Evolutionary conservation across 2,797 vertebrate species (phyloP).

Genomic region (Morus bassanus): DNA sequence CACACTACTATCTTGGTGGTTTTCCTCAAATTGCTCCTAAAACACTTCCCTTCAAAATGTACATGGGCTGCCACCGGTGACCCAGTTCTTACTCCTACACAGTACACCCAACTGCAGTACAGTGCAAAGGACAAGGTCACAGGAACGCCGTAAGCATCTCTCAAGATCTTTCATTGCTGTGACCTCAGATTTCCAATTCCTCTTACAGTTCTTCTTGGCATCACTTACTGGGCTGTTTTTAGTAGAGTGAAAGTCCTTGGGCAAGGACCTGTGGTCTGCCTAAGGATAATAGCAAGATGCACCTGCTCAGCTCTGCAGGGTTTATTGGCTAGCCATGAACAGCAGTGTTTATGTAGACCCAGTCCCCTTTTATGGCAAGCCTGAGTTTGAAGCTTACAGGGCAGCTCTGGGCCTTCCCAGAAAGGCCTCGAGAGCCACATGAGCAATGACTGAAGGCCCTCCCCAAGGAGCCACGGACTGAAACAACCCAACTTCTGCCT

Average conservation of each 20-base stretch:
- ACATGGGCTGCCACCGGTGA: not conserved
- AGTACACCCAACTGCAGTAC: fast-evolving
- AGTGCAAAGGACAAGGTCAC: not conserved
- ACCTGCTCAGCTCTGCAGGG: not conserved
- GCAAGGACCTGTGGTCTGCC: not conserved
- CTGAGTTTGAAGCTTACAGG: not conserved
- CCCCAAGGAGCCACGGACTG: not conserved
- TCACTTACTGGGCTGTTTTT: not conserved
- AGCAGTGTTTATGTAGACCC: not conserved
- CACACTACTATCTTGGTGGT: not conserved
- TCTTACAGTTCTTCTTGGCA: not conserved
- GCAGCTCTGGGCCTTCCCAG: not conserved
- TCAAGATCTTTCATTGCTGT: not conserved
- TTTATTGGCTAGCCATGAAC: not conserved
- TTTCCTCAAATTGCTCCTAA: not conserved
- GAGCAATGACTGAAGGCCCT: not conserved
- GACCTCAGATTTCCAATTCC: not conserved
- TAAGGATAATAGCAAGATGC: not conserved
- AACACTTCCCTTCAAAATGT: not conserved
- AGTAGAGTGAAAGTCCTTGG: not conserved
- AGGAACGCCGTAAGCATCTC: not conserved
- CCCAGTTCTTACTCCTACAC: not conserved
- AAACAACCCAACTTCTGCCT: not conserved
- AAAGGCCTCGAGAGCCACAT: not conserved
- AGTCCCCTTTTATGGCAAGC: not conserved